Evolutionary conservation across 1,140 invertebrate genomes (phyloP), one percentile per base, ranked within the genome.

Genomic region (Hestina assimilis): DNA sequence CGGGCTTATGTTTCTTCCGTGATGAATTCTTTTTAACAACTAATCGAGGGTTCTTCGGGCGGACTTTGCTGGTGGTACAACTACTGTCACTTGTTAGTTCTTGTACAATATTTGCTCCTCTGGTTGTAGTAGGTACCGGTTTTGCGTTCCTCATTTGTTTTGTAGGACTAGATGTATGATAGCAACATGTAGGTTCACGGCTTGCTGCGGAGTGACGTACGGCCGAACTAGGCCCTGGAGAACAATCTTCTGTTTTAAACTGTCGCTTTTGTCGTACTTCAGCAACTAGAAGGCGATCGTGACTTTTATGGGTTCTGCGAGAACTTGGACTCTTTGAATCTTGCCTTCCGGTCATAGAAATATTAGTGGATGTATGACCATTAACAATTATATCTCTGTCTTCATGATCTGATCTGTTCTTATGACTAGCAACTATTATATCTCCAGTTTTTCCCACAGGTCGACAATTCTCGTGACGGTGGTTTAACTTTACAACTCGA

Each of bases 401-500:
- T 8, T 72, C 76, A 28, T 68, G 67, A 4, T 58, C 42, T 33
- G 68, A 66, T 42, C 59, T 80, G 31, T 77, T 73, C 67, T 88
- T 86, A 40, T 86, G 73, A 47, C 74, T 88, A 7, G 85, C 85
- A 19, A 88, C 85, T 28, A 88, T 86, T 19, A 88, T 83, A 63
- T 86, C 83, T 4, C 85, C 83, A 12, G 82, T 88, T 64, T 88
- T 88, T 19, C 85, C 85, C 7, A 88, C 57, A 1, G 81, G 54
- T 48, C 80, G 64, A 47, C 75, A 82, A 47, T 70, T 83, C 60
- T 84, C 80, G 24, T 85, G 76, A 5, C 80, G 71, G 59, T 88
- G 78, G 43, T 87, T 87, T 14, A 87, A 56, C 62, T 88, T 88
- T 1, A 88, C 80, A 31, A 86, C 80, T 52, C 85, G 69, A 45